Percentiles rank a stretch among this genome's conserved stretches.
Evolutionary conservation across 2,113 vertebrate species (phyloP).

Genomic region (Crotalus tigris): DNA sequence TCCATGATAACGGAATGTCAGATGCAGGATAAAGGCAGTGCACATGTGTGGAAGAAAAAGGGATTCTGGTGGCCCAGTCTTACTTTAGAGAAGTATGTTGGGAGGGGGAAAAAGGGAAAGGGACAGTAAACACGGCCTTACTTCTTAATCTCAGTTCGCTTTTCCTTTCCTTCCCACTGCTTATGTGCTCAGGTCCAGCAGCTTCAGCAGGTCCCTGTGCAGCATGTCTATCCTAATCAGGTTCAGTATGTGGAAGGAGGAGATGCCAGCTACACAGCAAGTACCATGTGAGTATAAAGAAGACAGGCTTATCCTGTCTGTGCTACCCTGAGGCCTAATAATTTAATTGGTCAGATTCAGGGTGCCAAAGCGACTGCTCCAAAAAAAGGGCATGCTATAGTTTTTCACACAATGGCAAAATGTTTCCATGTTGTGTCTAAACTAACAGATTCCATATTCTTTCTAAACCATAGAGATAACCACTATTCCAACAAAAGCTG

Average conservation of each 20-base stretch:
- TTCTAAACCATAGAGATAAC: background rate
- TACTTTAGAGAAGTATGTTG: background rate
- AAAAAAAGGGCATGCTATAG: background rate
- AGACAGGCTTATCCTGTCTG: fast-evolving
- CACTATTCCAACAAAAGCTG: background rate
- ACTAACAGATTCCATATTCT: background rate
- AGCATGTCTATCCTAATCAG: constrained; percentile 84
- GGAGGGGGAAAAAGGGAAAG: background rate
- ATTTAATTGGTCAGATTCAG: background rate
- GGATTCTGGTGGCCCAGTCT: background rate
- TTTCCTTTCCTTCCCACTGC: background rate
- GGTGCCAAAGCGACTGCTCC: background rate
- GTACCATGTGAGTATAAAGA: constrained; percentile 78
- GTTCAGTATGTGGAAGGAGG: constrained; percentile 87
- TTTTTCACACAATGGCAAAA: background rate
- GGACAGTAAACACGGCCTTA: background rate
- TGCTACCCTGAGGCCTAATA: background rate
- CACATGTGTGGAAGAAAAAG: background rate
- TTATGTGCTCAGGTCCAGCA: constrained; percentile 76
- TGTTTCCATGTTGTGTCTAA: background rate
- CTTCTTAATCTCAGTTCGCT: background rate
- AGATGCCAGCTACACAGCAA: constrained; percentile 77
- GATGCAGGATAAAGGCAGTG: background rate
- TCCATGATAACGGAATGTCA: background rate
- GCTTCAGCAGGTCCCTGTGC: constrained; percentile 84